These are phyloP conservation scores for Apodemia mormo DNA, from an alignment of 2,888 invertebrate genomes.

Conservation along the genomic window DNA sequence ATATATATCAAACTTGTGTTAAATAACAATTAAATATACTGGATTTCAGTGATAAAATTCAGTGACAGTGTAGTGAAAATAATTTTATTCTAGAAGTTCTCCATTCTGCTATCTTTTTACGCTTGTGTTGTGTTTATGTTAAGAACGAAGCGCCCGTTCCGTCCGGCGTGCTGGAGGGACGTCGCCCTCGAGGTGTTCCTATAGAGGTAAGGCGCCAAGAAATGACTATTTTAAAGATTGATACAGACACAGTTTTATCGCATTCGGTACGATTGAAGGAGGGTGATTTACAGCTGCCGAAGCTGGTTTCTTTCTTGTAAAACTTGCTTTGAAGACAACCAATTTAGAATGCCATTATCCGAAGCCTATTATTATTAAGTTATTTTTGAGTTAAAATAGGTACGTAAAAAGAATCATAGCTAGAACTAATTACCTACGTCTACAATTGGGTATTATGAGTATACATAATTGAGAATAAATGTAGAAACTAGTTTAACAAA, in stretches of 20 bases:
- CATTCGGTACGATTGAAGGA: constrained; percentile 34
- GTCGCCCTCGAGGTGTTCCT: constrained; percentile 74
- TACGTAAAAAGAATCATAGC: background rate
- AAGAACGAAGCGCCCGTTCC: constrained; percentile 68
- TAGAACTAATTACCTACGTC: background rate
- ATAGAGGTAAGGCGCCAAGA: constrained; percentile 59
- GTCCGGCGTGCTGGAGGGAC: constrained; percentile 67
- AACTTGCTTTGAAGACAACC: constrained; percentile 32
- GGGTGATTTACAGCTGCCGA: constrained; percentile 41
- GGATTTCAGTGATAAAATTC: constrained; percentile 71
- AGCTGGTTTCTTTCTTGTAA: constrained; percentile 49
- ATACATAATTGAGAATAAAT: no score
- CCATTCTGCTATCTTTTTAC: constrained; percentile 57
- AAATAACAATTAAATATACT: constrained; percentile 67
- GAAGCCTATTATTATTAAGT: background rate
- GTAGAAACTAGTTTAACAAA: background rate
- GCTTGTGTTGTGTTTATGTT: constrained; percentile 80
- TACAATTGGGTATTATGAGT: background rate
- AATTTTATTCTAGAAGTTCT: constrained; percentile 44
- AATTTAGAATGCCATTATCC: background rate
- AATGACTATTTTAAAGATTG: constrained; percentile 27
- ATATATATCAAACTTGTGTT: constrained; percentile 59
- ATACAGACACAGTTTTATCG: constrained; percentile 22
- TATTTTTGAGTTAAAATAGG: background rate
- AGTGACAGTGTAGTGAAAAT: constrained; percentile 65